These are phyloP conservation scores for Delichon dasypus DNA, from an alignment of 2,797 vertebrate species.

Conservation along the genomic window DNA sequence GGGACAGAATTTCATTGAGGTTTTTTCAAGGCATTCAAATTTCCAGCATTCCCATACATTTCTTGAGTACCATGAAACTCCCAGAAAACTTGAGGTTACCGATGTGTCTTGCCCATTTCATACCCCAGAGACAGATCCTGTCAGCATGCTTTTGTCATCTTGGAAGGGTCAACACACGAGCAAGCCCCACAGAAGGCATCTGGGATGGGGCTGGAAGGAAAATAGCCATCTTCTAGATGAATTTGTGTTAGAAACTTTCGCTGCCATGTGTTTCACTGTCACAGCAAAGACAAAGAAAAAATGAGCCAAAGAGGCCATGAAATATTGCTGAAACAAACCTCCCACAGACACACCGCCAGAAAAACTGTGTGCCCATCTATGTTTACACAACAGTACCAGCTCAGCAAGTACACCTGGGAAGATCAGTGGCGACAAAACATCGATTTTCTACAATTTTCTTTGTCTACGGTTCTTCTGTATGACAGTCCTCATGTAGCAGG, in stretches of 20 bases:
- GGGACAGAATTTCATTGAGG: background rate
- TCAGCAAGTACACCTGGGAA: background rate
- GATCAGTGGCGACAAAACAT: background rate
- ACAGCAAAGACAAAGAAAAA: background rate
- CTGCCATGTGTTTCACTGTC: fast-evolving
- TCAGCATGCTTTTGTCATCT: background rate
- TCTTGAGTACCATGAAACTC: background rate
- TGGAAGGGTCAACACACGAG: background rate
- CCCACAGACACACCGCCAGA: background rate
- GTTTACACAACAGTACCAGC: background rate
- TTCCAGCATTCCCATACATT: background rate
- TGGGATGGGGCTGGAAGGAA: background rate
- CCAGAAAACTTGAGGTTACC: background rate
- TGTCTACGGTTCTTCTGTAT: background rate
- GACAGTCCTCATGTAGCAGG: background rate
- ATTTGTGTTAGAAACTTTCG: background rate
- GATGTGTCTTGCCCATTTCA: background rate
- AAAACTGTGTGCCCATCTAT: background rate
- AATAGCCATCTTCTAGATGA: background rate
- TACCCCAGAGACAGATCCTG: background rate
- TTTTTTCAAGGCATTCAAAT: background rate
- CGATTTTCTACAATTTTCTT: background rate
- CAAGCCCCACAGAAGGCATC: background rate
- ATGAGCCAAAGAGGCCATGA: background rate
- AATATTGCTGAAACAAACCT: background rate